Conservation (phyloP, 23 tunicate species). For the Oikopleura albicans region DNA sequence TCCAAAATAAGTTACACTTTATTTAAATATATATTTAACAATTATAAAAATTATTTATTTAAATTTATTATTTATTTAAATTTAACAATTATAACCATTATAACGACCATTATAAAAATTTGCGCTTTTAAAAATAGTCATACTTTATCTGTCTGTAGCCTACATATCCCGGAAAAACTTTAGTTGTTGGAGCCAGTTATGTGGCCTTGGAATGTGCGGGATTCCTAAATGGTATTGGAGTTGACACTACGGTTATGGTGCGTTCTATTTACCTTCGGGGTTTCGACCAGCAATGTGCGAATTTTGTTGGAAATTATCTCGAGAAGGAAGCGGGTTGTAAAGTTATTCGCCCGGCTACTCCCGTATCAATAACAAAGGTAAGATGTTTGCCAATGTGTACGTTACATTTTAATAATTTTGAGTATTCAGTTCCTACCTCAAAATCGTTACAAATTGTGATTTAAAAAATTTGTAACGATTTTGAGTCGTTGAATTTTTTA, state of each 20-base stretch:
- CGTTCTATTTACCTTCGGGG: constrained; percentile 80
- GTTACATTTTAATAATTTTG: not conserved
- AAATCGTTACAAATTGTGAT: too few relatives aligned
- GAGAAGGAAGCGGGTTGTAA: constrained; percentile 31
- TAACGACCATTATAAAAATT: too few relatives aligned
- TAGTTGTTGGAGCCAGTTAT: constrained; percentile 69
- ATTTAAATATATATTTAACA: too few relatives aligned
- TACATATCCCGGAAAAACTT: constrained; percentile 77
- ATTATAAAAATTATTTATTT: too few relatives aligned
- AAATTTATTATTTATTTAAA: too few relatives aligned
- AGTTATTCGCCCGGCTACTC: constrained; percentile 36
- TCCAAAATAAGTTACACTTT: too few relatives aligned
- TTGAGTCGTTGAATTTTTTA: too few relatives aligned
- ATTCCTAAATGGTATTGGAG: constrained; percentile 51
- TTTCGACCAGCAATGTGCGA: constrained; percentile 76
- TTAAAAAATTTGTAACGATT: too few relatives aligned
- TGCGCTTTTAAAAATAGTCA: too few relatives aligned
- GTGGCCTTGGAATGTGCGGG: constrained; percentile 92
- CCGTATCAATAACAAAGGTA: constrained; percentile 33
- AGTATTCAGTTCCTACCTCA: too few relatives aligned
- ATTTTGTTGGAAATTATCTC: constrained; percentile 44
- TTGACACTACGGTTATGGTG: constrained; percentile 74
- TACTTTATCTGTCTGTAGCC: constrained; percentile 47
- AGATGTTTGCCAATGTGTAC: constrained; percentile 18
- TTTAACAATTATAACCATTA: too few relatives aligned